phyloP scores from a whole-genome alignment of 2,888 invertebrate species.

The Dynastes grantii region DNA sequence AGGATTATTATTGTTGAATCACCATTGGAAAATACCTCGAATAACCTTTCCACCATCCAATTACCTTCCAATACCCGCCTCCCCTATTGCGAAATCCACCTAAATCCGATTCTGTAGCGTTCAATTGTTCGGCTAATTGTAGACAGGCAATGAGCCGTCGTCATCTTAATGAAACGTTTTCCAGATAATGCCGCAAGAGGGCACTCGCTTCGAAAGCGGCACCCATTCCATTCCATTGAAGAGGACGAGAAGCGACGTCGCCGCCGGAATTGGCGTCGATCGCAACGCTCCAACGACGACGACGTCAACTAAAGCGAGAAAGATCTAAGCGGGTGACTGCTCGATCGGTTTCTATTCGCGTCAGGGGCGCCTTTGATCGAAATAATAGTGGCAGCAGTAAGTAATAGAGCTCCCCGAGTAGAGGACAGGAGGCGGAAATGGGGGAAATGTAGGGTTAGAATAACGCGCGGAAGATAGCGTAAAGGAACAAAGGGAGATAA shows the following conservation, averaged over 20 bases:
- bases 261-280: no score
- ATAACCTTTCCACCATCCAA: no score
- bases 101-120: conserved; percentile 22
- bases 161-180: conserved; percentile 61
- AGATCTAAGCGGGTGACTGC: not conserved
- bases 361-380: conserved; percentile 9
- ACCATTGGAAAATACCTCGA: no score
- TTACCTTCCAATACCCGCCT: not conserved
- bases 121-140: conserved; percentile 61
- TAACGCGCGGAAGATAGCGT: no score
- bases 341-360: conserved; percentile 5
- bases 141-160: conserved; percentile 60
- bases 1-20: no score
- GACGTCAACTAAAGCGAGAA: no score
- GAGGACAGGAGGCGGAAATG: no score
- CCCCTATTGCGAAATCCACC: not conserved
- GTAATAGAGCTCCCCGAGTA: no score
- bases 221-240: not conserved
- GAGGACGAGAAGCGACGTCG: not conserved
- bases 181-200: conserved; percentile 53
- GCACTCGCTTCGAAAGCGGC: conserved; percentile 4
- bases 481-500: no score
- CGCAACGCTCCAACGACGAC: no score
- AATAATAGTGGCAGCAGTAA: no score
- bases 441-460: no score